These are phyloP conservation scores for Cyprinella venusta DNA, from an alignment of 2,797 vertebrate genomes.

Conservation along the genomic window DNA sequence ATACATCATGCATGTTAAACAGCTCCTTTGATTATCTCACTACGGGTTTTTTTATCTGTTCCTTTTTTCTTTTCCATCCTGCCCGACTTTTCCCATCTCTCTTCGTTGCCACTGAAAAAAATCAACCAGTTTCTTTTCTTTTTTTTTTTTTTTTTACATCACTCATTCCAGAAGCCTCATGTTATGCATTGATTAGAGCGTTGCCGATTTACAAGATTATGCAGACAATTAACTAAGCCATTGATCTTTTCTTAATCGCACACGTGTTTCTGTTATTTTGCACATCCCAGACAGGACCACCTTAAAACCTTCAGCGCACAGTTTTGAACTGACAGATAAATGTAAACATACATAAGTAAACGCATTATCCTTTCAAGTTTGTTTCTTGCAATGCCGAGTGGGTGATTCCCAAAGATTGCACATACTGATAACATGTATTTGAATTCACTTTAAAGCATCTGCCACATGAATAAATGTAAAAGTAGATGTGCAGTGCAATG, in stretches of 20 bases:
- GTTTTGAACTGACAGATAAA: neutral
- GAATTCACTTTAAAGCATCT: neutral
- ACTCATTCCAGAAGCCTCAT: neutral
- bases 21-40: conserved; percentile 52
- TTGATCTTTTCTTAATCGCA: conserved; percentile 36
- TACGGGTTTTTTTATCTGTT: conserved; percentile 34
- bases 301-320: neutral
- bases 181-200: neutral
- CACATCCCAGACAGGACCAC: neutral
- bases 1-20: conserved; percentile 36
- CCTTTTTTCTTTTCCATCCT: neutral
- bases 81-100: neutral
- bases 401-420: neutral
- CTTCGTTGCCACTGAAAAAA: neutral
- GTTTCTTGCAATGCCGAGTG: neutral
- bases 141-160: neutral
- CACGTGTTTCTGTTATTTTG: conserved; percentile 6
- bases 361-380: neutral
- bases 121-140: neutral
- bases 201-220: conserved; percentile 22
- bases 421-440: neutral
- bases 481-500: neutral
- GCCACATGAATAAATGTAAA: neutral
- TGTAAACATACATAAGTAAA: neutral
- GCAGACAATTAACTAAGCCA: conserved; percentile 31